These are phyloP conservation scores for Ophioninae sp. DNA, from an alignment of 2,888 invertebrate genomes.

Conservation along the genomic window DNA sequence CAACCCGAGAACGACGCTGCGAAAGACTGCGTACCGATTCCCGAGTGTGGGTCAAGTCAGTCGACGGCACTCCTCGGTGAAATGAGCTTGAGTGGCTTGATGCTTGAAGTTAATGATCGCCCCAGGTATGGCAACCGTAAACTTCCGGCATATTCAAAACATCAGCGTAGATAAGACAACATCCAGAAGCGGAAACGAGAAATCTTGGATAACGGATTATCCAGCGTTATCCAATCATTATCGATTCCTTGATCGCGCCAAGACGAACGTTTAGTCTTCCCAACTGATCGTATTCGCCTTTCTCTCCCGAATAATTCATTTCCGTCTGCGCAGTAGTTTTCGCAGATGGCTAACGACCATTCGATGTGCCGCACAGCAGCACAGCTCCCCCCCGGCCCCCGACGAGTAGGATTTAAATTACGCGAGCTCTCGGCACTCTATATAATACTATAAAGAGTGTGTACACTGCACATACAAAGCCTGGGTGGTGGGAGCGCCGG, in stretches of 20 bases:
- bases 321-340: slow-evolving; percentile 28
- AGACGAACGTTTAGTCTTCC: not conserved
- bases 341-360: slow-evolving; percentile 49
- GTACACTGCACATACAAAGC: slow-evolving; percentile 3
- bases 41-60: slow-evolving; percentile 11
- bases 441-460: slow-evolving; percentile 24
- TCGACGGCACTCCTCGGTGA: slow-evolving; percentile 42
- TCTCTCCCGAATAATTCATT: slow-evolving; percentile 47
- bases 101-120: slow-evolving; percentile 76
- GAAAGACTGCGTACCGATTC: not conserved
- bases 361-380: slow-evolving; percentile 28
- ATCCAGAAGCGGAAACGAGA: not conserved
- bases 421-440: slow-evolving; percentile 13
- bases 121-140: slow-evolving; percentile 63
- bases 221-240: not conserved
- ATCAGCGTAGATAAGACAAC: not conserved
- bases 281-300: slow-evolving; percentile 8
- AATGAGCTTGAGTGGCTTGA: slow-evolving; percentile 74
- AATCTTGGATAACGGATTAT: not conserved
- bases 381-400: not conserved
- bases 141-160: slow-evolving; percentile 56
- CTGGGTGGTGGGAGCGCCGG: not conserved
- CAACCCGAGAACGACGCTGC: not conserved
- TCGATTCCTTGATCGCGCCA: not conserved
- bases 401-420: slow-evolving; percentile 51